These are phyloP conservation scores for Dermatophagoides farinae DNA, from an alignment of 1,140 invertebrate genomes.

Conservation along the genomic window DNA sequence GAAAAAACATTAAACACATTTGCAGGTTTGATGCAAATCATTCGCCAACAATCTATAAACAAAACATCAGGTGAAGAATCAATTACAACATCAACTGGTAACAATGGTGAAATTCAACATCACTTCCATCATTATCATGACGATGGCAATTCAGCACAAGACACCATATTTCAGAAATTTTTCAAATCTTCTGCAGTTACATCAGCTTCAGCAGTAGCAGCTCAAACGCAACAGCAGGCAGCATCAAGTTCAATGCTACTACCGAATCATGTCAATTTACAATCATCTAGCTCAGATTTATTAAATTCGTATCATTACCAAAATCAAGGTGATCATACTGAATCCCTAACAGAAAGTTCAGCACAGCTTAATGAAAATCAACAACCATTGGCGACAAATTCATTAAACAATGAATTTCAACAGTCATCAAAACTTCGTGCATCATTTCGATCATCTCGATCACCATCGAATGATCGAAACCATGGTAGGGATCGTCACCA, in stretches of 20 bases:
- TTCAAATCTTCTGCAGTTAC: slow-evolving; percentile 46
- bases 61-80: no score
- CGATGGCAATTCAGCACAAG: neutral
- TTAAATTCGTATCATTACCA: no score
- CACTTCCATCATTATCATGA: no score
- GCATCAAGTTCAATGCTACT: slow-evolving; percentile 17
- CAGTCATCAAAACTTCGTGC: neutral
- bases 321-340: no score
- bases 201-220: slow-evolving; percentile 35
- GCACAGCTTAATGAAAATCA: neutral
- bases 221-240: slow-evolving; percentile 32
- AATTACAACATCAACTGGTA: no score
- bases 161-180: slow-evolving; percentile 33
- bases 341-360: slow-evolving; percentile 15
- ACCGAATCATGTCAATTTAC: no score
- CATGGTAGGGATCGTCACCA: neutral
- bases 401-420: neutral
- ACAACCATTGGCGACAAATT: neutral
- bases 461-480: neutral
- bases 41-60: no score
- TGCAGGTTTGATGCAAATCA: no score
- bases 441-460: neutral
- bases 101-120: no score
- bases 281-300: no score
- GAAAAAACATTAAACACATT: no score